Evolutionary conservation across 2,888 invertebrate genomes (phyloP).

Genomic region (Amphipyra tragopoginis): DNA sequence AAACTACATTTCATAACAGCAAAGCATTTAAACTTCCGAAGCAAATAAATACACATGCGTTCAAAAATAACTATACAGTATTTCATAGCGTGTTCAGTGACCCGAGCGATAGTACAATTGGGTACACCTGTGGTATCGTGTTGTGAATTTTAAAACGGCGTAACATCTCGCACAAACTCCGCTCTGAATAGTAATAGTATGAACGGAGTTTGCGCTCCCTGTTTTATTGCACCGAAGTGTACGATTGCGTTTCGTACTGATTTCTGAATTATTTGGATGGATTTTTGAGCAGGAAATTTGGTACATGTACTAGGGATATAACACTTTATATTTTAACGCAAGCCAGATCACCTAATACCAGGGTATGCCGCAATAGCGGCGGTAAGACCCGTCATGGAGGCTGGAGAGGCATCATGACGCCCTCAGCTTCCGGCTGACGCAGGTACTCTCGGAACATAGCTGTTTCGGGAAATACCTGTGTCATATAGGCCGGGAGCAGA

Average conservation of each 20-base stretch:
- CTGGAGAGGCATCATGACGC: too few relatives aligned
- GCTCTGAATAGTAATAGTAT: conserved; percentile 49
- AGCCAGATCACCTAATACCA: too few relatives aligned
- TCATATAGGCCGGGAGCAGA: too few relatives aligned
- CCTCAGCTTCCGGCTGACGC: too few relatives aligned
- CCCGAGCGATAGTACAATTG: conserved; percentile 53
- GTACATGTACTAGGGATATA: background rate
- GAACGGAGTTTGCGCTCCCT: conserved; percentile 22
- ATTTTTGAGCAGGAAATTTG: conserved; percentile 2
- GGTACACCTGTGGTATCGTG: conserved; percentile 52
- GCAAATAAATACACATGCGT: conserved; percentile 54
- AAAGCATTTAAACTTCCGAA: conserved; percentile 38
- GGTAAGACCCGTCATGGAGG: too few relatives aligned
- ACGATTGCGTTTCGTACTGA: conserved; percentile 46
- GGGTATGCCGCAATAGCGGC: too few relatives aligned
- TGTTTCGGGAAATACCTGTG: too few relatives aligned
- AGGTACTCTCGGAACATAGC: too few relatives aligned
- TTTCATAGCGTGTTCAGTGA: conserved; percentile 55
- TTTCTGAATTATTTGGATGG: conserved; percentile 47
- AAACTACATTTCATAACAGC: conserved; percentile 24
- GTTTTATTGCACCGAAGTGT: conserved; percentile 54
- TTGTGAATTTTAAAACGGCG: conserved; percentile 51
- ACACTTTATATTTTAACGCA: background rate
- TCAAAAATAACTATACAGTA: conserved; percentile 51
- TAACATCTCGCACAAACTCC: conserved; percentile 40